phyloP scores from a whole-genome alignment of 2,888 invertebrate genomes.

The Hermaeophaga mercurialis region DNA sequence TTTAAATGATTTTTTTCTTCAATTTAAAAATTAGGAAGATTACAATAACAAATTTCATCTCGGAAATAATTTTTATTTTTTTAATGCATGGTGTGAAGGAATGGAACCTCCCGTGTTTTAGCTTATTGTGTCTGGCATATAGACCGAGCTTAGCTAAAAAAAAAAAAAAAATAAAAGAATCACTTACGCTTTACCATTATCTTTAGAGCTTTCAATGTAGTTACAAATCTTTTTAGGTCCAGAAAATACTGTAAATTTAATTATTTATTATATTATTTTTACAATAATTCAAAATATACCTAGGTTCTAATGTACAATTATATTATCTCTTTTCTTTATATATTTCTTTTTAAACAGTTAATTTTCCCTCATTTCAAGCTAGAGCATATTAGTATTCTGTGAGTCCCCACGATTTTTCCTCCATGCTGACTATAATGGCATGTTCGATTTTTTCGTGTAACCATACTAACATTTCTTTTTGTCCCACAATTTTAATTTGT shows the following conservation, averaged over 20 bases:
- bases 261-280: conserved; percentile 4
- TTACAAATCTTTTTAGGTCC: too few relatives aligned
- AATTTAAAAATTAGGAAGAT: too few relatives aligned
- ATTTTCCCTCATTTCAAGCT: neutral
- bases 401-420: conserved; percentile 68
- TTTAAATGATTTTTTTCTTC: too few relatives aligned
- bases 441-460: conserved; percentile 75
- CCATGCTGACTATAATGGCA: conserved; percentile 74
- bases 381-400: conserved; percentile 28
- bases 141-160: too few relatives aligned
- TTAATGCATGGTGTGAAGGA: too few relatives aligned
- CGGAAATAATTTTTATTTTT: too few relatives aligned
- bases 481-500: conserved; percentile 62
- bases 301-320: conserved; percentile 10
- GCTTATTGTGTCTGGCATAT: too few relatives aligned
- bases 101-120: too few relatives aligned
- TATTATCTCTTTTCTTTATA: neutral
- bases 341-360: neutral
- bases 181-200: too few relatives aligned
- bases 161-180: too few relatives aligned
- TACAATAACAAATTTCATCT: too few relatives aligned
- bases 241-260: conserved; percentile 2
- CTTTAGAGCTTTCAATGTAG: too few relatives aligned
- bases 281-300: conserved; percentile 20
- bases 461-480: conserved; percentile 70